Evolutionary conservation across 2,113 vertebrate species (phyloP), one percentile per base, ranked within the genome.

Genomic region (Pelecanoides urinatrix): DNA sequence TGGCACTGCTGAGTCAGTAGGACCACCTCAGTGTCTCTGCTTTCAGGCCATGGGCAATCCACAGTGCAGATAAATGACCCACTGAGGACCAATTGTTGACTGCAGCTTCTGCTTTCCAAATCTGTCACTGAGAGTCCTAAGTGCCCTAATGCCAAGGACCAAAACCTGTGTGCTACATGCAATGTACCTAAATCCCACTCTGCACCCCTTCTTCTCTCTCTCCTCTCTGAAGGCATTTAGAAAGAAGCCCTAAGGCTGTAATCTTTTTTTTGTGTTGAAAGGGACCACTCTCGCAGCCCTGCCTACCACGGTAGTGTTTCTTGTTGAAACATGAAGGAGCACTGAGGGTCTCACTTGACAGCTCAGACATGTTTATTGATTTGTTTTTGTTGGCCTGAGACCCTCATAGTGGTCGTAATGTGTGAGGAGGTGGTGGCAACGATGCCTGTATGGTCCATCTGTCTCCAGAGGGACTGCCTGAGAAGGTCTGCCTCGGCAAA

Each of bases 211-310:
- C 47, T 44, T 38, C 36, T 76, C 19, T 71, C n/a, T 72, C 17
- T 42, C 16, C 34, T 73, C 66, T 56, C 75, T 52, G 19, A 74
- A 71, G 55, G 4, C 14, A 25, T 73, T 80, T 47, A 67, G 38
- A 68, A 17, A 71, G 8, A 75, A 84, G 16, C 21, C 11, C 52
- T 50, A 53, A 59, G n/a, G 25, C 40, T 78, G 26, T 44, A 42
- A 38, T 5, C 5, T 19, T 52, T 73, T 82, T 82, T 79, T 23
- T 36, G n/a, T 67, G 2, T 67, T 89, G 76, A 67, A 80, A 79
- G 13, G 23, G 6, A 66, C 56, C 16, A 13, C 34, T 74, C 34
- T 53, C 0, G 0, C 23, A 52, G 34, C 20, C 19, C 36, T 73
- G 7, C 23, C 65, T 56, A 42, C 40, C 30, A 44, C 40, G 25